Conservation (phyloP, 1,140 invertebrate species). For the Ectropis grisescens region DNA sequence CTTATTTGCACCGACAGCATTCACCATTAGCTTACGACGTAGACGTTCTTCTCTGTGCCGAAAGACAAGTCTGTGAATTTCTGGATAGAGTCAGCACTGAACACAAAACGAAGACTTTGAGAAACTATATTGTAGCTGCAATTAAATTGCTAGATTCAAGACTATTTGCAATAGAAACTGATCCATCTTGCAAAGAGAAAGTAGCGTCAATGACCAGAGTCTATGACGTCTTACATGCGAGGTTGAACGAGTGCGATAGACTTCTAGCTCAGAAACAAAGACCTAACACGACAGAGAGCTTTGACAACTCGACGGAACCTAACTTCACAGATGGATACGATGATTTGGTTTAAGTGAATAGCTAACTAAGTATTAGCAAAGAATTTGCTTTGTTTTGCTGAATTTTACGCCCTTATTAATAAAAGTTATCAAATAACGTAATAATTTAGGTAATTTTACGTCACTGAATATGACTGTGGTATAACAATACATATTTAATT, state of each 20-base stretch:
- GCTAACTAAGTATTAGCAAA: no score
- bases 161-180: constrained; percentile 63
- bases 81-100: constrained; percentile 60
- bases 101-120: constrained; percentile 62
- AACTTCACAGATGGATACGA: constrained; percentile 45
- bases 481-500: no score
- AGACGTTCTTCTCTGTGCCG: constrained; percentile 59
- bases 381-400: no score
- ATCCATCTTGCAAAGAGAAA: constrained; percentile 64
- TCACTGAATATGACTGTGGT: no score
- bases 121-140: constrained; percentile 63
- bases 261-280: constrained; percentile 51
- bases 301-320: constrained; percentile 39
- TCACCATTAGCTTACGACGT: constrained; percentile 65
- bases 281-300: constrained; percentile 22
- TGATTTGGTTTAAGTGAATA: constrained; percentile 32
- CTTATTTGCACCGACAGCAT: constrained; percentile 63
- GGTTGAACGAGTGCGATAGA: constrained; percentile 56
- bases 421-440: no score
- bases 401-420: no score
- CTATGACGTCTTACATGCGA: constrained; percentile 57
- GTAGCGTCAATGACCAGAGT: constrained; percentile 62
- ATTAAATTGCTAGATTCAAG: constrained; percentile 64
- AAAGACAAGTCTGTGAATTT: constrained; percentile 63
- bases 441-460: no score